Percentiles rank a stretch among this genome's conserved stretches.
These are phyloP conservation scores for Diprion similis DNA, from an alignment of 1,140 invertebrate species.

Conservation along the genomic window DNA sequence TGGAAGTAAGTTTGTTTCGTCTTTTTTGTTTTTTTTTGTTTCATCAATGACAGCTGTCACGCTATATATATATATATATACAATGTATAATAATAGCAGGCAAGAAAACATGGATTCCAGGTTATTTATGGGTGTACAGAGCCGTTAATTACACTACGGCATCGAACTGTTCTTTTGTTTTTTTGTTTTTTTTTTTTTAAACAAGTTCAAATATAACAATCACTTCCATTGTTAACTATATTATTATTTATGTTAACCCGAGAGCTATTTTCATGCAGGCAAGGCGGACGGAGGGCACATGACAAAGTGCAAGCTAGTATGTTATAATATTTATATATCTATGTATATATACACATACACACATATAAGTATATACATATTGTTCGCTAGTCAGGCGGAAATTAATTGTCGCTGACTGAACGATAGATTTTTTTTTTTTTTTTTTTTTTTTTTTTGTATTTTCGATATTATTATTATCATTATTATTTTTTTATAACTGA, in stretches of 20 bases:
- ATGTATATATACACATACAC: too few species aligned
- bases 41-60: slow-evolving; percentile 26
- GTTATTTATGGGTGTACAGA: slow-evolving; percentile 15
- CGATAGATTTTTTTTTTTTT: slow-evolving; percentile 36
- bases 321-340: slow-evolving; percentile 33
- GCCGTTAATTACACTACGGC: not conserved
- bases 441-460: slow-evolving; percentile 37
- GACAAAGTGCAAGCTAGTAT: slow-evolving; percentile 57
- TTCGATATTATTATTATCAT: not conserved
- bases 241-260: slow-evolving; percentile 30
- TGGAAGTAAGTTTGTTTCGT: not conserved
- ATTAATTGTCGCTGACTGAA: slow-evolving; percentile 55
- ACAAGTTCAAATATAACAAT: too few species aligned
- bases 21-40: not conserved
- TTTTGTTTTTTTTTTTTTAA: too few species aligned
- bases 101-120: not conserved
- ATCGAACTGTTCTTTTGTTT: too few species aligned
- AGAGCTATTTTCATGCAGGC: slow-evolving; percentile 52
- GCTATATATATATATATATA: not conserved
- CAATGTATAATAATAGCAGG: slow-evolving; percentile 13
- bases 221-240: too few species aligned
- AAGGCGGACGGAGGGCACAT: slow-evolving; percentile 51
- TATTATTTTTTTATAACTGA: not conserved
- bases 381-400: slow-evolving; percentile 50
- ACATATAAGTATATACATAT: not conserved